Evolutionary conservation across 2,888 invertebrate genomes (phyloP).

Genomic region (Dicycla oo): DNA sequence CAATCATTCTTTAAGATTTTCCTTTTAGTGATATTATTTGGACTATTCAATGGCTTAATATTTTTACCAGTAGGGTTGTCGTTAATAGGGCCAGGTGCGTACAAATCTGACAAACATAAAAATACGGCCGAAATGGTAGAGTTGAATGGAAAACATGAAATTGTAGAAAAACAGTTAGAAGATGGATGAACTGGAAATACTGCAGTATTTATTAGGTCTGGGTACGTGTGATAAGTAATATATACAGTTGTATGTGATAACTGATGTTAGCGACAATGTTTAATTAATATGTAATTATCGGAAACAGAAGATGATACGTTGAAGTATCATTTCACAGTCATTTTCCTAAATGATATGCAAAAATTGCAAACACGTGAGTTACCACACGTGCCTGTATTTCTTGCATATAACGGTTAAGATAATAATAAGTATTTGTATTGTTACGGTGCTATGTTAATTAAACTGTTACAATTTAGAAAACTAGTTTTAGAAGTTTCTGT

Average conservation of each 20-base stretch:
- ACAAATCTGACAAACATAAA: slow-evolving; percentile 72
- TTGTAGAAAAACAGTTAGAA: slow-evolving; percentile 66
- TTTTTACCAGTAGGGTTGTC: slow-evolving; percentile 94
- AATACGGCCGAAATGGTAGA: slow-evolving; percentile 77
- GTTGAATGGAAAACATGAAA: slow-evolving; percentile 78
- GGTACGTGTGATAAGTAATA: slow-evolving; percentile 38
- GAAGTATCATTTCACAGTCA: slow-evolving; percentile 24
- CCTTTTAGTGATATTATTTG: slow-evolving; percentile 93
- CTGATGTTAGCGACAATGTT: slow-evolving; percentile 30
- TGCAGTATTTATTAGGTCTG: slow-evolving; percentile 23
- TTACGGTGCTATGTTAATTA: slow-evolving; percentile 17
- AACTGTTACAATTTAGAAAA: slow-evolving; percentile 24
- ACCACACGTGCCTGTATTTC: slow-evolving; percentile 1
- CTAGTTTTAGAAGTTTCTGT: slow-evolving; percentile 5
- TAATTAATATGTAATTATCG: slow-evolving; percentile 16
- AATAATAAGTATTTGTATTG: slow-evolving; percentile 16
- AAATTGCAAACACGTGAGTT: not conserved
- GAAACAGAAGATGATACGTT: slow-evolving; percentile 36
- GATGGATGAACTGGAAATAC: slow-evolving; percentile 55
- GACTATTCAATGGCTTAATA: slow-evolving; percentile 94
- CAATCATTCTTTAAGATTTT: slow-evolving; percentile 94
- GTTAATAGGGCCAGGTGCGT: slow-evolving; percentile 92
- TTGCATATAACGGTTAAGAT: slow-evolving; percentile 19
- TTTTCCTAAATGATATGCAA: slow-evolving; percentile 1
- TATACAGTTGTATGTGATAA: slow-evolving; percentile 35